A percentile compares a stretch with the other conserved stretches of the same genome.
Evolutionary conservation across 2,888 invertebrate species (phyloP).

Genomic region (Nymphalis urticae): DNA sequence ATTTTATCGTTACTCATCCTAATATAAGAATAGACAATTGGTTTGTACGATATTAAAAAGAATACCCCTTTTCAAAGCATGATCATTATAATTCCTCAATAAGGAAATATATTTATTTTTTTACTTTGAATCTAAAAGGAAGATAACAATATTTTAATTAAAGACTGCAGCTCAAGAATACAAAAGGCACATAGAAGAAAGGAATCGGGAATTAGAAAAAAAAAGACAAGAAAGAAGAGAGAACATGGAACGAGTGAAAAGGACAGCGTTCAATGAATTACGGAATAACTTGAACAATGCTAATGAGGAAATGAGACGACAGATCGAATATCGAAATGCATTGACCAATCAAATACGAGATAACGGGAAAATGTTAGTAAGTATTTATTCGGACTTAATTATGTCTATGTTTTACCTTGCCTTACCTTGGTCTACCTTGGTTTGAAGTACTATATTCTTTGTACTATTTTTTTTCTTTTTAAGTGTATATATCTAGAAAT

Average conservation of each 20-base stretch:
- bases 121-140: background rate
- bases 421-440: too few relatives aligned
- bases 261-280: constrained; percentile 56
- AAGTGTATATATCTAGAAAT: too few relatives aligned
- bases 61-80: too few relatives aligned
- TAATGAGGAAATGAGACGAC: constrained; percentile 58
- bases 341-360: constrained; percentile 60
- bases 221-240: constrained; percentile 51
- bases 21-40: too few relatives aligned
- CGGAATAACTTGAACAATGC: constrained; percentile 55
- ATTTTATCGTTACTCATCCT: too few relatives aligned
- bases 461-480: too few relatives aligned
- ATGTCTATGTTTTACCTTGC: background rate
- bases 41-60: too few relatives aligned
- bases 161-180: constrained; percentile 66
- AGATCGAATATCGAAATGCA: constrained; percentile 62
- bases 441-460: too few relatives aligned
- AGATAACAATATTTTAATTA: background rate
- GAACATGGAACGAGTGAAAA: constrained; percentile 61
- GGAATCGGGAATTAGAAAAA: constrained; percentile 49
- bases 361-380: constrained; percentile 61
- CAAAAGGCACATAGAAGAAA: constrained; percentile 54
- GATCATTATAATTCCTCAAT: too few relatives aligned
- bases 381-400: background rate
- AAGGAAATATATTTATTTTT: background rate